These are phyloP conservation scores for Drosophila sechellia DNA, from an alignment of 1,140 invertebrate species.

Conservation along the genomic window DNA sequence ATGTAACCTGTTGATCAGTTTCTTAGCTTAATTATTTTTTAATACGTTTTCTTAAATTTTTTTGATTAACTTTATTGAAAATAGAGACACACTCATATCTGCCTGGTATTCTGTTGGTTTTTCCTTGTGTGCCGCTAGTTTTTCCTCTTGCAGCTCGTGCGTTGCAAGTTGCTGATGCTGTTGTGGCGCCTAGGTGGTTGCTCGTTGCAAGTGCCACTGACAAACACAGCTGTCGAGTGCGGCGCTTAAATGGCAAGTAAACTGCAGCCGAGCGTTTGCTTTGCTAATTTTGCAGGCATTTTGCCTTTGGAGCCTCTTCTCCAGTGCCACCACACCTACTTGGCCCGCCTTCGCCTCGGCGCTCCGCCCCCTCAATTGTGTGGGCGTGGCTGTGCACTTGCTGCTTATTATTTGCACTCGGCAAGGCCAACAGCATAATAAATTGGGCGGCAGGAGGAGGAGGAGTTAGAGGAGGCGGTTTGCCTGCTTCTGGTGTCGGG, in stretches of 20 bases:
- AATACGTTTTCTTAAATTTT: neutral
- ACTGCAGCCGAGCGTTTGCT: conserved; percentile 77
- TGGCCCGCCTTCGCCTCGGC: neutral
- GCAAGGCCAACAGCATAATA: conserved; percentile 78
- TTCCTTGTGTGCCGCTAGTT: neutral
- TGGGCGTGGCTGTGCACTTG: conserved; percentile 78
- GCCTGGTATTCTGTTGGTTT: neutral
- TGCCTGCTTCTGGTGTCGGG: neutral
- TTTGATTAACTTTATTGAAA: neutral
- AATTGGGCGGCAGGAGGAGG: conserved; percentile 49
- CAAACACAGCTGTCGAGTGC: conserved; percentile 78
- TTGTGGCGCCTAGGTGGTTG: conserved; percentile 7
- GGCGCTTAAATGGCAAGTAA: conserved; percentile 80
- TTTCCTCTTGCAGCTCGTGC: neutral
- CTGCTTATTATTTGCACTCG: conserved; percentile 79
- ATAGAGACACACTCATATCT: neutral
- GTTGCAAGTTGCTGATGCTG: conserved; percentile 12
- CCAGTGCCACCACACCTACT: neutral
- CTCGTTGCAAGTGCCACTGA: conserved; percentile 52
- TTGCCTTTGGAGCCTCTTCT: conserved; percentile 26
- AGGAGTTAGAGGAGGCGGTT: neutral
- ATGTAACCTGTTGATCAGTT: neutral
- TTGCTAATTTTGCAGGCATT: conserved; percentile 69
- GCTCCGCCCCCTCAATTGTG: conserved; percentile 48
- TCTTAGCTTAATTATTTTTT: neutral